Evolutionary conservation across 2,797 vertebrate species (phyloP).

Genomic region (Trichosurus vulpecula): DNA sequence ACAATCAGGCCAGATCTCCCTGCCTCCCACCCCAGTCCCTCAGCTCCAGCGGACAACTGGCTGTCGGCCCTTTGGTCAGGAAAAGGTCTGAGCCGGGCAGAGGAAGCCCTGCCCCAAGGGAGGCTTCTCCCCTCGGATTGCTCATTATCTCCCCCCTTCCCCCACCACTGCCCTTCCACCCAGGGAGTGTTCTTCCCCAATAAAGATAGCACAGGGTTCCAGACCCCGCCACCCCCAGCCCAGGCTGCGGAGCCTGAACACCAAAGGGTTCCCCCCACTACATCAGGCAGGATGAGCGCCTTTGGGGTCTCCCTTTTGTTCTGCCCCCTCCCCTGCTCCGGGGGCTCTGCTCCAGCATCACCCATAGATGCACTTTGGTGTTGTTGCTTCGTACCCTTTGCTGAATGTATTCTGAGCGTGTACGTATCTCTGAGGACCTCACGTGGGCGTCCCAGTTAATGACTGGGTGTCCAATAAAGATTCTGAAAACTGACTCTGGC

Average conservation of each 20-base stretch:
- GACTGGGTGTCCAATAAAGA: constrained; percentile 83
- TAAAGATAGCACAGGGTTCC: background rate
- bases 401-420: constrained; percentile 83
- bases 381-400: constrained; percentile 83
- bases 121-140: background rate
- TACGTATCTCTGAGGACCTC: constrained; percentile 81
- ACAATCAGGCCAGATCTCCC: background rate
- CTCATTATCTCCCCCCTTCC: too few species aligned
- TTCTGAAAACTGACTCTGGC: constrained; percentile 63
- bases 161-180: too few species aligned
- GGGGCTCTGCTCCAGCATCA: constrained; percentile 81
- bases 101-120: background rate
- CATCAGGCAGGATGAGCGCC: constrained; percentile 57
- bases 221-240: constrained; percentile 27
- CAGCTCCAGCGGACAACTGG: background rate
- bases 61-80: too few species aligned
- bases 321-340: constrained; percentile 74
- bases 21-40: background rate
- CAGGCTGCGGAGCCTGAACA: constrained; percentile 38
- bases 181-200: background rate
- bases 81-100: too few species aligned
- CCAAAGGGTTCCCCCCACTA: constrained; percentile 32
- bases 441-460: constrained; percentile 78
- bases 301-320: constrained; percentile 61
- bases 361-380: constrained; percentile 85